Evolutionary conservation across 1,140 invertebrate genomes (phyloP).

Genomic region (Triops cancriformis): DNA sequence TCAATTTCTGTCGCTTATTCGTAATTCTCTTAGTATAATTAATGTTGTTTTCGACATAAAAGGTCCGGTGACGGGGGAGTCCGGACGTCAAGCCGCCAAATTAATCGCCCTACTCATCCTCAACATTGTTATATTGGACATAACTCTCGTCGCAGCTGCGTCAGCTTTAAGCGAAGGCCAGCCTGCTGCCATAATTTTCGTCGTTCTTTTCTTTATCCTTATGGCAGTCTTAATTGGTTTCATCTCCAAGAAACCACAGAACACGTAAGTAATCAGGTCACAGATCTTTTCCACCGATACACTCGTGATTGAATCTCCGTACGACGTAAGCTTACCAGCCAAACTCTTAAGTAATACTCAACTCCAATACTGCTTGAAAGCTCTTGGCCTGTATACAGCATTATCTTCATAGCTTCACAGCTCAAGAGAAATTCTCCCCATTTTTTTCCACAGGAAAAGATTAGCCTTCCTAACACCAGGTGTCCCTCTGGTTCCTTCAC

Average conservation of each 20-base stretch:
- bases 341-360: too few species aligned
- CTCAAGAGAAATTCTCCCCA: neutral
- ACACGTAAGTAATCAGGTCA: constrained; percentile 56
- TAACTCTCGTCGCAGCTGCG: constrained; percentile 61
- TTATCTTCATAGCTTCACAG: too few species aligned
- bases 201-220: constrained; percentile 60
- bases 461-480: constrained; percentile 18
- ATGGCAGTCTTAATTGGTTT: constrained; percentile 67
- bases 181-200: constrained; percentile 51
- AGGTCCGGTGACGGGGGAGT: constrained; percentile 70
- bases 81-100: constrained; percentile 76
- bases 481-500: neutral
- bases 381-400: too few species aligned
- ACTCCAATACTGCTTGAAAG: too few species aligned
- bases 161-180: constrained; percentile 46
- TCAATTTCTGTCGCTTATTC: neutral
- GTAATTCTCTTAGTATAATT: neutral
- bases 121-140: constrained; percentile 69
- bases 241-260: constrained; percentile 84
- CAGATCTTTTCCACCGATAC: neutral
- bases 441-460: constrained; percentile 15
- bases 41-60: neutral
- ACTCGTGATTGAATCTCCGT: neutral
- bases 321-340: neutral
- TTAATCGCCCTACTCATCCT: constrained; percentile 72